Base-by-base conservation (phyloP, 2,113 vertebrate genomes). In the Platichthys stellatus region DNA sequence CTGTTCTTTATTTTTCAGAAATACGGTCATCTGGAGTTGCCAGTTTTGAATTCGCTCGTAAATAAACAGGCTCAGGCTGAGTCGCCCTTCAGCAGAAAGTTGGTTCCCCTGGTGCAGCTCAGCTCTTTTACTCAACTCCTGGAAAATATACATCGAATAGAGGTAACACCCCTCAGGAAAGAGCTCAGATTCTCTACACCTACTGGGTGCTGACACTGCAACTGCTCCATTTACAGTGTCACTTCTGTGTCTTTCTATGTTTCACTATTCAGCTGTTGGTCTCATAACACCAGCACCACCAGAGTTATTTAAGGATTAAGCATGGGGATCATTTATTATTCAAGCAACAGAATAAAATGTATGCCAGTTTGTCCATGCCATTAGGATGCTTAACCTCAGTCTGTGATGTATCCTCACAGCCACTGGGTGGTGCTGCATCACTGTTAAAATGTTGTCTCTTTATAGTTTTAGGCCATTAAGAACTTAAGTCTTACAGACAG, bases 81-180 rank as follows among this genome's bases (percentile, higher is more conserved):
- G 60, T 23, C 53, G 3, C 69, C 54, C 54, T 77, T 56, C 24
- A 76, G 73, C 58, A 92, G 81, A 57, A 93, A 83, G 63, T 59
- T 87, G 43, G 86, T 97, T 62, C 94, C 96, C n/a, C 64, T 97
- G 82, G 95, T 96, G 73, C 94, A 96, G 47, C 78, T 99, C 58
- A 86, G 83, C 56, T 95, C 93, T 4, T 97, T 99, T 62, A 35
- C 92, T 72, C 94, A 97, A 78, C 94, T 99, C 38, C 80, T 99
- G 84, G 69, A 96, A 72, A 97, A 97, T 66, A 93, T 98, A 40
- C 94, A 96, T 66, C 40, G 3, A 11, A 94, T 98, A 78, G 96
- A 98, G 96, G 97, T 98, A 91, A 78, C 18, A 31, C 17, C 31
- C 71, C 11, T 40, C 5, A 17, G 26, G 65, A 67, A 3, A 0